Base-by-base conservation (phyloP, 1,140 invertebrate genomes). In the Luehdorfia chinensis region DNA sequence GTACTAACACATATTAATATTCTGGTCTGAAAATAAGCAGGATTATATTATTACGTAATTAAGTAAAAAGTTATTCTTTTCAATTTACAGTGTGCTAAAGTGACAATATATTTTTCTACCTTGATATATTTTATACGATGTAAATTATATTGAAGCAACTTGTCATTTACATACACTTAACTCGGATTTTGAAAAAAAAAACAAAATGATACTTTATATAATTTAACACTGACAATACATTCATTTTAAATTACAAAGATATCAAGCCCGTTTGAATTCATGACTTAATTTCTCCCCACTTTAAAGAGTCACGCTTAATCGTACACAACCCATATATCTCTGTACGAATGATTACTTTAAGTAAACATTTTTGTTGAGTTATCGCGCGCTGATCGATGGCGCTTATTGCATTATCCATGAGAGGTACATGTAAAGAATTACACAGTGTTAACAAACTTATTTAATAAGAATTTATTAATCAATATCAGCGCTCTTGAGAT, bases 241-340 rank as follows among this genome's bases (percentile, higher is more conserved):
- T 27, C 23, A 41, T 41, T 11, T 41, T 41, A 15, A 15, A 41
- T 27, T 16, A 28, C 23, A 4, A 4, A 41, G 37, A 41, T 41
- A 34, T 34, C 33, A 41, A 25, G 23, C 21, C 8, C 23, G 15
- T 41, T 41, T 15, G 37, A 41, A 41, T 27, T 15, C 37, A 41
- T 41, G 37, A 41, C 37, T 41, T 41, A 41, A 41, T 41, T 41
- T 23, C 37, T 41, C 7, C 37, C 37, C 37, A 41, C 37, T 41
- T 28, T 28, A 25, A 41, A 28, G 13, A 25, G 28, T 13, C 25
- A 23, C 9, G 11, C 19, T 41, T 41, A 27, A 27, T 41, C 37
- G 25, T 14, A 27, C 37, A 9, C 12, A 27, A 4, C 23, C 15
- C 37, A 41, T 41, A 41, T 41, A 9, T 41, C 33, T 34, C 37